phyloP scores from a whole-genome alignment of 2,113 vertebrate genomes.

The Azemiops feae region DNA sequence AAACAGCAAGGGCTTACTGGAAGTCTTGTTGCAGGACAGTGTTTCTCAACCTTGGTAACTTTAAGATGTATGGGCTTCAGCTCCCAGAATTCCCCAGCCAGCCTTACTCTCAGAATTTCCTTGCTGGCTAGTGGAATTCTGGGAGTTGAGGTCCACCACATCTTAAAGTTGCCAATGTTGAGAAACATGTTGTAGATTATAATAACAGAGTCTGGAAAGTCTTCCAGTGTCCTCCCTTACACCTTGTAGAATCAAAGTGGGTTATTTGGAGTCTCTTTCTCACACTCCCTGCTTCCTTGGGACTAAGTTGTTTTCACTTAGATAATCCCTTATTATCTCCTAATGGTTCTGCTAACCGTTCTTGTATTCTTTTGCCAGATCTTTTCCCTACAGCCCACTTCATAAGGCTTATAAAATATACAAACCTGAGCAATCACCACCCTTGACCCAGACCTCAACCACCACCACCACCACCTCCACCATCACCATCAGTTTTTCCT shows the following conservation, averaged over 20 bases:
- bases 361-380: not conserved
- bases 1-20: too few relatives aligned
- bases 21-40: not conserved
- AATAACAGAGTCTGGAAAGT: not conserved
- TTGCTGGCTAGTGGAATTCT: too few relatives aligned
- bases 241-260: not conserved
- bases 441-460: not conserved
- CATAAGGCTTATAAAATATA: constrained; percentile 12
- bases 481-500: constrained; percentile 20
- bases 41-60: not conserved
- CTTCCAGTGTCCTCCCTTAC: not conserved
- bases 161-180: not conserved
- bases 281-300: not conserved
- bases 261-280: not conserved
- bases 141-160: not conserved
- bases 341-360: not conserved
- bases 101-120: not conserved
- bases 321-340: not conserved
- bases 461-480: not conserved
- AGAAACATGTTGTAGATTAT: not conserved
- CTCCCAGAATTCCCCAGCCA: not conserved
- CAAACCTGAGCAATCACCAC: not conserved
- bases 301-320: not conserved
- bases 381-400: not conserved
- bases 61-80: not conserved